Conservation (phyloP, 1,140 invertebrate genomes). For the Armadillidium nasatum region DNA sequence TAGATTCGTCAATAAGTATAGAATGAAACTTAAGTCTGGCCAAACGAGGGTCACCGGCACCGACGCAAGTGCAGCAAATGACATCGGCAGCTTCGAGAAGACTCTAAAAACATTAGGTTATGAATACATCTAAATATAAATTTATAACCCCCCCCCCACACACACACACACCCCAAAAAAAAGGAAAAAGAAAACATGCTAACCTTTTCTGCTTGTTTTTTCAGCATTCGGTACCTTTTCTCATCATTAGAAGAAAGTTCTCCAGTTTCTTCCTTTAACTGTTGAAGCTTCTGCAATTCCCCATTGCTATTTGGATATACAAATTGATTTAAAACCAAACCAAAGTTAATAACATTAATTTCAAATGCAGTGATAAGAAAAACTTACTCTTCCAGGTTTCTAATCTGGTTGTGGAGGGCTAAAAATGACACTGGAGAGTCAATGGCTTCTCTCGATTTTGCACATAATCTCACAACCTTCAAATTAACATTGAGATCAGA, state of each 20-base stretch:
- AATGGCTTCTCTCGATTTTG: slow-evolving; percentile 96
- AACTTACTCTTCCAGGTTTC: slow-evolving; percentile 69
- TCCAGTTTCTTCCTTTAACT: slow-evolving; percentile 94
- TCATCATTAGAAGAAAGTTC: slow-evolving; percentile 86
- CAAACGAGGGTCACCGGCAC: slow-evolving; percentile 90
- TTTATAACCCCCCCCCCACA: too few species aligned
- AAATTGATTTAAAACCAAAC: too few species aligned
- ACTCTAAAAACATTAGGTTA: slow-evolving; percentile 30
- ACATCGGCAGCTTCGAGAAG: slow-evolving; percentile 94
- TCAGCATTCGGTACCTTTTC: slow-evolving; percentile 85
- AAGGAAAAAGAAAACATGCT: too few species aligned
- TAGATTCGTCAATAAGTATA: slow-evolving; percentile 96
- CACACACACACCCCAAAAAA: too few species aligned
- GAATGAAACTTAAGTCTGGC: slow-evolving; percentile 90
- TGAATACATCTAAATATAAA: too few species aligned
- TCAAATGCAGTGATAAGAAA: background rate
- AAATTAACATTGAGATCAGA: background rate
- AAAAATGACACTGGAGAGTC: slow-evolving; percentile 96
- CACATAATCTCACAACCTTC: slow-evolving; percentile 84
- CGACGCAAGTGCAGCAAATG: slow-evolving; percentile 98
- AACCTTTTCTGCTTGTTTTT: slow-evolving; percentile 86
- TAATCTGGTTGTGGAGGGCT: slow-evolving; percentile 94
- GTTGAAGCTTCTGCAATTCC: slow-evolving; percentile 91
- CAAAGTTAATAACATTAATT: too few species aligned
- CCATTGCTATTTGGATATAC: slow-evolving; percentile 46